A percentile compares a stretch with the other conserved stretches of the same genome.
phyloP scores from a whole-genome alignment of 2,888 invertebrate genomes.

The Horisme vitalbata region DNA sequence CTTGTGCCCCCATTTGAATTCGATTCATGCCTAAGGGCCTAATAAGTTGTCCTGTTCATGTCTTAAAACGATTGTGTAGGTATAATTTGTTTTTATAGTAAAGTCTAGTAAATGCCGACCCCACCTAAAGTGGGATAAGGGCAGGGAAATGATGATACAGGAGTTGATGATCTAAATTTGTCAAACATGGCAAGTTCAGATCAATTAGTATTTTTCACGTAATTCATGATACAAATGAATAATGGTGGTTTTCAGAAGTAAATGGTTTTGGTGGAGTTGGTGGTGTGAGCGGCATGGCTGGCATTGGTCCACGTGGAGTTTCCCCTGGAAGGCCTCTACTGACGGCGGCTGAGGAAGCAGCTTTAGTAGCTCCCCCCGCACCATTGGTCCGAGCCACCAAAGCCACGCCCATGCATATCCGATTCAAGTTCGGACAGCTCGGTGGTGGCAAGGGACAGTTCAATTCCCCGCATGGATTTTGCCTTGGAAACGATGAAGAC shows the following conservation, averaged over 20 bases:
- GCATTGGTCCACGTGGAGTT: conserved; percentile 78
- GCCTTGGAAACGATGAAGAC: conserved; percentile 96
- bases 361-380: conserved; percentile 72
- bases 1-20: too few relatives aligned
- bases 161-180: too few relatives aligned
- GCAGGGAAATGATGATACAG: too few relatives aligned
- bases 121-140: too few relatives aligned
- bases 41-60: too few relatives aligned
- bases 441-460: conserved; percentile 97
- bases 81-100: too few relatives aligned
- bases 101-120: too few relatives aligned
- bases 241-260: conserved; percentile 54
- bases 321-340: conserved; percentile 74
- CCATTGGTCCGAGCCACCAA: conserved; percentile 86
- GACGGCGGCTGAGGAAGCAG: conserved; percentile 73
- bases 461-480: conserved; percentile 98
- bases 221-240: too few relatives aligned
- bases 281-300: conserved; percentile 57
- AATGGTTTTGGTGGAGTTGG: conserved; percentile 74
- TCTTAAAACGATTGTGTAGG: too few relatives aligned
- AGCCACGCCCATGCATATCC: conserved; percentile 92
- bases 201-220: too few relatives aligned
- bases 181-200: too few relatives aligned
- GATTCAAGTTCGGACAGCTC: conserved; percentile 96
- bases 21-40: too few relatives aligned